These are phyloP conservation scores for Ophion slaviceki DNA, from an alignment of 2,888 invertebrate species.

Conservation along the genomic window DNA sequence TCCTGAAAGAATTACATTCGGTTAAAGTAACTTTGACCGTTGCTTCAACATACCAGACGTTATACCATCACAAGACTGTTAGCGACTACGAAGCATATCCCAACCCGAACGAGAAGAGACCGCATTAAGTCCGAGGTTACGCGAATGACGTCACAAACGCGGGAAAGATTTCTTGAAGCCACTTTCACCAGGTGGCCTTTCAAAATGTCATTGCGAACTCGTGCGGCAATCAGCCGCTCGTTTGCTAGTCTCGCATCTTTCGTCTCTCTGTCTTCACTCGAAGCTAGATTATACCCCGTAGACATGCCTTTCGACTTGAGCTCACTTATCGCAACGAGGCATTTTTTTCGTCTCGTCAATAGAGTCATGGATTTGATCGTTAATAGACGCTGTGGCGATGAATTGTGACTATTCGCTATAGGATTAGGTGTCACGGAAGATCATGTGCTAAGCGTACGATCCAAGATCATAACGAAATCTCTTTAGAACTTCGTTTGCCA, in stretches of 20 bases:
- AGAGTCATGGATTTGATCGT: slow-evolving; percentile 23
- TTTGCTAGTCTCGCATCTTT: slow-evolving; percentile 9
- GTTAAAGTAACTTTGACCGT: background rate
- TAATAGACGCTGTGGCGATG: slow-evolving; percentile 20
- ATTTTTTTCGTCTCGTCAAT: slow-evolving; percentile 61
- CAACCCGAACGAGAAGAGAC: slow-evolving; percentile 45
- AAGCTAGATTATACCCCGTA: background rate
- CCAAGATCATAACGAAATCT: slow-evolving; percentile 16
- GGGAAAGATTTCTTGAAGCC: slow-evolving; percentile 62
- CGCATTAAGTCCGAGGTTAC: slow-evolving; percentile 71
- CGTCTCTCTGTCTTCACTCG: slow-evolving; percentile 9
- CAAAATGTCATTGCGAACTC: slow-evolving; percentile 77
- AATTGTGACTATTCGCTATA: slow-evolving; percentile 40
- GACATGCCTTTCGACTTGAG: slow-evolving; percentile 31
- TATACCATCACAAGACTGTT: slow-evolving; percentile 18
- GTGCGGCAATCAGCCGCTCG: slow-evolving; percentile 48
- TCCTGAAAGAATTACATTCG: background rate
- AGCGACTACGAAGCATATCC: slow-evolving; percentile 34
- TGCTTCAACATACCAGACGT: background rate
- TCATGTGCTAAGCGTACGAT: slow-evolving; percentile 8
- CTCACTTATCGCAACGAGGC: slow-evolving; percentile 56
- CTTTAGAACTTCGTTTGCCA: slow-evolving; percentile 14
- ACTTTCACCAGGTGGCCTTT: slow-evolving; percentile 81
- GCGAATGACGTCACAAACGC: slow-evolving; percentile 68
- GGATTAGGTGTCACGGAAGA: slow-evolving; percentile 23